phyloP scores from a whole-genome alignment of 2,113 vertebrate species.

The Melanerpes aurifrons region DNA sequence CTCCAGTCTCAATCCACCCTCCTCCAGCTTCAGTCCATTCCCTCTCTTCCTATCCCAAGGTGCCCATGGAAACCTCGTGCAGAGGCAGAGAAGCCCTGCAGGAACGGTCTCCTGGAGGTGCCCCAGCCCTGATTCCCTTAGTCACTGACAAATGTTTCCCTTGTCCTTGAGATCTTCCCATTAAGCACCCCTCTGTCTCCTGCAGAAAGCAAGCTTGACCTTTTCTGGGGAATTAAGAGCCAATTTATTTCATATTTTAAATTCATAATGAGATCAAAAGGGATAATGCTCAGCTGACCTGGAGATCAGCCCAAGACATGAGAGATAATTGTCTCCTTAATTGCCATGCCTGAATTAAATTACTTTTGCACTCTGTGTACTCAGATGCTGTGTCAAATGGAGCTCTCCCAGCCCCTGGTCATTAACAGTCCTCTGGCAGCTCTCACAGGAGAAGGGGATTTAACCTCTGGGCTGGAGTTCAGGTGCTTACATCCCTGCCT shows the following conservation, averaged over 20 bases:
- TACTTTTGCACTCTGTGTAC: not conserved
- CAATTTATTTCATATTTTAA: slow-evolving; percentile 54
- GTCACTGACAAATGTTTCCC: not conserved
- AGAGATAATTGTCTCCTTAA: slow-evolving; percentile 61
- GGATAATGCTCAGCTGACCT: slow-evolving; percentile 32
- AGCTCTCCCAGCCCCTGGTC: not conserved
- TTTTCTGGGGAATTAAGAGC: slow-evolving; percentile 29
- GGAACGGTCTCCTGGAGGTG: rapidly evolving
- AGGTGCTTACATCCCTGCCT: not conserved
- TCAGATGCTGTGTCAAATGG: not conserved
- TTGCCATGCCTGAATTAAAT: slow-evolving; percentile 45
- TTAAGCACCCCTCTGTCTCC: not conserved
- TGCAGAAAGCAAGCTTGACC: not conserved
- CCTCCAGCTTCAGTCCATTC: too few species aligned
- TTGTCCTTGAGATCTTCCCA: slow-evolving; percentile 34
- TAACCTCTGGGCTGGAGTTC: not conserved
- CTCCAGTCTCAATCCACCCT: too few species aligned
- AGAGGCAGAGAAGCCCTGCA: not conserved
- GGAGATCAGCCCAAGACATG: slow-evolving; percentile 31
- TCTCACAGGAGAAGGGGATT: not conserved
- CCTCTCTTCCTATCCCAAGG: not conserved
- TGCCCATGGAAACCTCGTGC: not conserved
- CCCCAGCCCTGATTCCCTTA: not conserved
- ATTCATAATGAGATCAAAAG: slow-evolving; percentile 62
- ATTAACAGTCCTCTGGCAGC: not conserved